Percentiles rank a stretch among this genome's conserved stretches.
Conservation (phyloP, 2,113 vertebrate genomes). For the Tupaia tana region DNA sequence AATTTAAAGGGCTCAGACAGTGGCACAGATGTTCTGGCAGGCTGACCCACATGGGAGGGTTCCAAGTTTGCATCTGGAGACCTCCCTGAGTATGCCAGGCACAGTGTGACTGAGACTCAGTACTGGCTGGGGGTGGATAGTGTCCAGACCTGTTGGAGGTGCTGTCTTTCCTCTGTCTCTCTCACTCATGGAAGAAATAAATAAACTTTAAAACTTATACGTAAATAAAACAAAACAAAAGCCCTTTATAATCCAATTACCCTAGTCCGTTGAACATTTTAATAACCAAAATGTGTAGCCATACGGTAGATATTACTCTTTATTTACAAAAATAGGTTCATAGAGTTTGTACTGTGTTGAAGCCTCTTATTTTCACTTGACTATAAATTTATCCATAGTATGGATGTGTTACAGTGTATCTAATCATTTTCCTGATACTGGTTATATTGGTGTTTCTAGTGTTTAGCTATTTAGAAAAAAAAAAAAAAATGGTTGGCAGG, state of each 20-base stretch:
- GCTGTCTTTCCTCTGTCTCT: too few relatives aligned
- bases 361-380: neutral
- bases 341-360: slow-evolving; percentile 42
- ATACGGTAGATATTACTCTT: neutral
- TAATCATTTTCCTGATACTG: neutral
- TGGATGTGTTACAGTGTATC: neutral
- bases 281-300: slow-evolving; percentile 5
- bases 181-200: too few relatives aligned
- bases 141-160: too few relatives aligned
- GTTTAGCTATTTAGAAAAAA: slow-evolving; percentile 47
- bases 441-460: neutral
- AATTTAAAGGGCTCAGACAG: neutral
- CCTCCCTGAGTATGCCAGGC: too few relatives aligned
- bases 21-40: too few relatives aligned
- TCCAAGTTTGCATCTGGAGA: too few relatives aligned
- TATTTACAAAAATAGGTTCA: neutral
- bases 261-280: neutral
- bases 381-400: neutral
- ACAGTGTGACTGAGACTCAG: too few relatives aligned
- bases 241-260: neutral
- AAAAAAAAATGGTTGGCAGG: neutral
- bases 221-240: slow-evolving; percentile 36
- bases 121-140: too few relatives aligned
- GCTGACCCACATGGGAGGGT: too few relatives aligned
- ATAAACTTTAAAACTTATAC: too few relatives aligned